Conservation (phyloP, 2,797 vertebrate genomes). For the Cyclopterus lumpus region DNA sequence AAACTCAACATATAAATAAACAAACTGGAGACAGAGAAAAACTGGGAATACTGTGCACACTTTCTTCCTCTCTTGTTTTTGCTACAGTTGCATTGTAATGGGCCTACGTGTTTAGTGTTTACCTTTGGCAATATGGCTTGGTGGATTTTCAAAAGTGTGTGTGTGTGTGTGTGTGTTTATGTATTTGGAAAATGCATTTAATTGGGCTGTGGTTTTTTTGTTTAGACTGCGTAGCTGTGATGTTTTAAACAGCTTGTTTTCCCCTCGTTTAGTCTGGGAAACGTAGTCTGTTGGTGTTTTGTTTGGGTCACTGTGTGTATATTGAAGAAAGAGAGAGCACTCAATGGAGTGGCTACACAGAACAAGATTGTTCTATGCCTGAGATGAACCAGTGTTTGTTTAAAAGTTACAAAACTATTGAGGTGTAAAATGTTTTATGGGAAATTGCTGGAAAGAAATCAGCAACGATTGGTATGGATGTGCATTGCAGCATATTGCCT, state of each 20-base stretch:
- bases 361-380: constrained; percentile 16
- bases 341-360: background rate
- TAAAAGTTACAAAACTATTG: constrained; percentile 15
- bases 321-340: background rate
- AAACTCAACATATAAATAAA: constrained; percentile 76
- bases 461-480: background rate
- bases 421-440: constrained; percentile 19
- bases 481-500: background rate
- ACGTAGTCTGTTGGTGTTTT: constrained; percentile 32
- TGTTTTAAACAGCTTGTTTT: constrained; percentile 70
- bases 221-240: constrained; percentile 56
- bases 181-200: constrained; percentile 46
- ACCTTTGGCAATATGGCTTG: constrained; percentile 63
- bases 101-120: constrained; percentile 73
- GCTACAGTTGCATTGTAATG: constrained; percentile 64
- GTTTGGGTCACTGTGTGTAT: constrained; percentile 27
- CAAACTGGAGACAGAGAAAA: constrained; percentile 53
- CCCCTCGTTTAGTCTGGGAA: constrained; percentile 53
- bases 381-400: constrained; percentile 29
- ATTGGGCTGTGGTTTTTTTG: constrained; percentile 58
- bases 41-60: constrained; percentile 8
- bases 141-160: constrained; percentile 50
- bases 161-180: constrained; percentile 26
- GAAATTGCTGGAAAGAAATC: constrained; percentile 3
- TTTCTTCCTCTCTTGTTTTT: constrained; percentile 56